These are phyloP conservation scores for Romanomermis culicivorax DNA, from an alignment of 2,888 invertebrate species.

Conservation along the genomic window DNA sequence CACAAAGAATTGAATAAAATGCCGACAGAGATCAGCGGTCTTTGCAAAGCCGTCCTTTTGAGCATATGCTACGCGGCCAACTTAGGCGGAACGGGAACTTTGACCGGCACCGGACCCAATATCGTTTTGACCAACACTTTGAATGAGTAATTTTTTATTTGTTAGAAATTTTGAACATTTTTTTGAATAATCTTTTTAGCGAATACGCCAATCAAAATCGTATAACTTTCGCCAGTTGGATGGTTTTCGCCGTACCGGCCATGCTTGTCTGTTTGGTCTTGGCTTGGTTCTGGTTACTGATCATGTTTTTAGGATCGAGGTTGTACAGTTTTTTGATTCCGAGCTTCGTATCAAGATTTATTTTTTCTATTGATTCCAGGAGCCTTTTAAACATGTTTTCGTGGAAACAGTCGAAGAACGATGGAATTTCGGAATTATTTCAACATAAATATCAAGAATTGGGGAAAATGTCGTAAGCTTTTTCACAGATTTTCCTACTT, in stretches of 20 bases:
- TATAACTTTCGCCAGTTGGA: slow-evolving; percentile 15
- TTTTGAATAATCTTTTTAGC: no score
- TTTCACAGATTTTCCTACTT: no score
- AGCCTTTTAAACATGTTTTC: neutral
- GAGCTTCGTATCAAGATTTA: no score
- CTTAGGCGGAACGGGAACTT: slow-evolving; percentile 31
- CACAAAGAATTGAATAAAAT: neutral
- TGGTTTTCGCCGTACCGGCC: slow-evolving; percentile 16
- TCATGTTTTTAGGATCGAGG: neutral
- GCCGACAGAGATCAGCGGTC: neutral
- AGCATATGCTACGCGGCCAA: slow-evolving; percentile 30
- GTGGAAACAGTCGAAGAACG: neutral
- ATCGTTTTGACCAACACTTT: slow-evolving; percentile 30
- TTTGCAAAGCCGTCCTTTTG: slow-evolving; percentile 12
- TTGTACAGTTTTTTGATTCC: no score
- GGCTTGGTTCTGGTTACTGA: neutral
- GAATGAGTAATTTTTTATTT: slow-evolving; percentile 20
- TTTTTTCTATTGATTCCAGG: neutral
- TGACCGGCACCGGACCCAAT: slow-evolving; percentile 33
- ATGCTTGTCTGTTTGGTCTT: slow-evolving; percentile 20
- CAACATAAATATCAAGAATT: neutral
- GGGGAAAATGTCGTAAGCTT: neutral
- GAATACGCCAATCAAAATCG: neutral
- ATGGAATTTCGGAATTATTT: neutral
- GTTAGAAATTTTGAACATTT: no score